Evolutionary conservation across 2,113 vertebrate species (phyloP).

Genomic region (Semicossyphus pulcher): DNA sequence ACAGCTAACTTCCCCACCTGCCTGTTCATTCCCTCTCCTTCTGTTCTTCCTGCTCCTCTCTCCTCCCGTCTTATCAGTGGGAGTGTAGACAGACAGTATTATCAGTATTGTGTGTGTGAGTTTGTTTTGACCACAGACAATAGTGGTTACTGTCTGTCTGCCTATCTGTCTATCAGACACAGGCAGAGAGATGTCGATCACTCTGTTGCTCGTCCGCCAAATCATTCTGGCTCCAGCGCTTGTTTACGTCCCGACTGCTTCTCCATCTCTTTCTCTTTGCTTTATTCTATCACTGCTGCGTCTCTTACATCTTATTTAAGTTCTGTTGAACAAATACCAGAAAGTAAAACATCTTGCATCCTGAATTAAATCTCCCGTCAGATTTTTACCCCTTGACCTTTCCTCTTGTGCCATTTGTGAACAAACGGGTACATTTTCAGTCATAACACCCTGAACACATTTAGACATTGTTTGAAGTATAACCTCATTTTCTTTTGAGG

Average conservation of each 20-base stretch:
- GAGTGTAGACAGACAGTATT: conserved; percentile 71
- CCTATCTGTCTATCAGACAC: conserved; percentile 49
- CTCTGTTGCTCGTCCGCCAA: conserved; percentile 36
- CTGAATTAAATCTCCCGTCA: too few species aligned
- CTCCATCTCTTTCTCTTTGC: neutral
- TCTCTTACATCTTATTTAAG: too few species aligned
- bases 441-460: too few species aligned
- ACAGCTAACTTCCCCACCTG: conserved; percentile 14
- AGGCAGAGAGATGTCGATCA: conserved; percentile 60
- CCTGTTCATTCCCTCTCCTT: conserved; percentile 10
- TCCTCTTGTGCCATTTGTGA: too few species aligned
- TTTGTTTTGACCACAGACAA: conserved; percentile 77
- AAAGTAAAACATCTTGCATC: too few species aligned
- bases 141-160: conserved; percentile 71
- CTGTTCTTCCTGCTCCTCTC: conserved; percentile 30
- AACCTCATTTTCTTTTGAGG: too few species aligned
- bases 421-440: too few species aligned
- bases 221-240: conserved; percentile 46
- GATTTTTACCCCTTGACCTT: too few species aligned
- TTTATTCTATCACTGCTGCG: too few species aligned
- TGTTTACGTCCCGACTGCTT: conserved; percentile 28
- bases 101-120: conserved; percentile 58
- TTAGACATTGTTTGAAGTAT: too few species aligned
- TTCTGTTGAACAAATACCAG: too few species aligned
- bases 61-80: conserved; percentile 53